Conservation (phyloP, 2,797 vertebrate genomes). For the Phataginus tricuspis region DNA sequence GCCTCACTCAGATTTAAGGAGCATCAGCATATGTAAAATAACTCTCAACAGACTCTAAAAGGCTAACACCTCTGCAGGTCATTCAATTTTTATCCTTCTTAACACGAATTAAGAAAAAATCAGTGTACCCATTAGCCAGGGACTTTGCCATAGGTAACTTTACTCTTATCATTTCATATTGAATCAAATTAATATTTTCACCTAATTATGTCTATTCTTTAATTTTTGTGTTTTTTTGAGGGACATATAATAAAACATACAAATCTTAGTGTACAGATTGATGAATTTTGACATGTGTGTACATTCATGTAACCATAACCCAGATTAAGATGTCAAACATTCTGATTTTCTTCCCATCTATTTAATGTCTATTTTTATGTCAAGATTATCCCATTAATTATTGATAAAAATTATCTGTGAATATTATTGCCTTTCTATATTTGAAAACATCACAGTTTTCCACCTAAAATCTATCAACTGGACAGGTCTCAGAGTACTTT, state of each 20-base stretch:
- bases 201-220: background rate
- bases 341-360: no score
- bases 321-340: no score
- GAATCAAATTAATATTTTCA: background rate
- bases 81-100: background rate
- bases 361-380: background rate
- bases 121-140: background rate
- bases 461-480: background rate
- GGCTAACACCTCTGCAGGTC: background rate
- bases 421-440: background rate
- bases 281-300: no score
- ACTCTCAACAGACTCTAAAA: background rate
- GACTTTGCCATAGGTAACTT: background rate
- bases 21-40: background rate
- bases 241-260: no score
- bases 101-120: background rate
- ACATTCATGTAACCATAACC: no score
- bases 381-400: background rate
- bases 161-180: background rate
- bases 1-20: background rate
- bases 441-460: conserved; percentile 9
- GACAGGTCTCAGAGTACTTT: background rate
- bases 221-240: no score
- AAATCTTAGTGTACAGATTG: no score
- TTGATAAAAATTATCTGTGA: background rate